Conservation (phyloP, 2,113 vertebrate genomes). For the Tricholaema leucomelas region DNA sequence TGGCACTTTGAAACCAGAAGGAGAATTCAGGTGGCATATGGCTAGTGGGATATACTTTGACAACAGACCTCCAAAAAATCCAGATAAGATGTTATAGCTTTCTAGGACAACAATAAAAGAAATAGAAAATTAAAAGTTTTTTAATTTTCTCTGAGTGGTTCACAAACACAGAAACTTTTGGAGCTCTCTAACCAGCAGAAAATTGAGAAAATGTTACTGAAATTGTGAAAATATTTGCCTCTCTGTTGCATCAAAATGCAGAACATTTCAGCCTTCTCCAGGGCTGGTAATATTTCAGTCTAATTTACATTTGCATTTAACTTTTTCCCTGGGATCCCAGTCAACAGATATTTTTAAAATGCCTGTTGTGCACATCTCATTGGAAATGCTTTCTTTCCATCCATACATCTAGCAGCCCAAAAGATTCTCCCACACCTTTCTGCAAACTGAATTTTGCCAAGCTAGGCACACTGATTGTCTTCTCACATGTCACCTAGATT, state of each 20-base stretch:
- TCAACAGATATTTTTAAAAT: slow-evolving; percentile 46
- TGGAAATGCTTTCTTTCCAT: slow-evolving; percentile 21
- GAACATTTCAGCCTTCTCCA: slow-evolving; percentile 48
- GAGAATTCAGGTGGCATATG: not conserved
- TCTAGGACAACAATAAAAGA: slow-evolving; percentile 34
- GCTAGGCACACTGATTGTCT: not conserved
- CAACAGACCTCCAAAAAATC: fast-evolving
- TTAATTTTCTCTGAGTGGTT: slow-evolving; percentile 26
- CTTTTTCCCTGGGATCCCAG: slow-evolving; percentile 40
- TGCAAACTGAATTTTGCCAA: slow-evolving; percentile 3
- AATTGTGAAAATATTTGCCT: slow-evolving; percentile 58
- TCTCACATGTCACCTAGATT: not conserved
- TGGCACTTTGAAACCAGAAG: not conserved
- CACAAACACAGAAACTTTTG: slow-evolving; percentile 55
- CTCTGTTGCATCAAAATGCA: slow-evolving; percentile 44
- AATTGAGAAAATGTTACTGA: slow-evolving; percentile 21
- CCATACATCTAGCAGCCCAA: not conserved
- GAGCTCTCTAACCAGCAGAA: slow-evolving; percentile 10
- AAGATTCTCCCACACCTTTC: slow-evolving; percentile 3
- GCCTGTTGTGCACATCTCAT: not conserved
- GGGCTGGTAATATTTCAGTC: slow-evolving; percentile 28
- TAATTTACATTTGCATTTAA: slow-evolving; percentile 50
- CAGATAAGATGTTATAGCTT: not conserved
- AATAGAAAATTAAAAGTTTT: slow-evolving; percentile 22
- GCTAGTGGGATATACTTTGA: not conserved